phyloP scores from a whole-genome alignment of 2,888 invertebrate species.

The Therioaphis trifolii region DNA sequence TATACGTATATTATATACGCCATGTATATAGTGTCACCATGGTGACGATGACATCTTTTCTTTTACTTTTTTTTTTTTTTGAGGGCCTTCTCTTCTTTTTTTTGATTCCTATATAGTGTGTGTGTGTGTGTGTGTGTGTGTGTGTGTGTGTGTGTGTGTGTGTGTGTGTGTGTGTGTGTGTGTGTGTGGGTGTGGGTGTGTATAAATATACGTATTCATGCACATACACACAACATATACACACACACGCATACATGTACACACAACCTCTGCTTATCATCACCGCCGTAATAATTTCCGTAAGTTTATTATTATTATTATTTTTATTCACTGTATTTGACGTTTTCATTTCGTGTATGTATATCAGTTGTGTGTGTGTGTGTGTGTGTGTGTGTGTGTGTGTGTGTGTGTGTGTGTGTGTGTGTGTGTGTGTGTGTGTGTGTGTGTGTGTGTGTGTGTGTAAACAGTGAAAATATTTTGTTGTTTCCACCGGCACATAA shows the following conservation, averaged over 20 bases:
- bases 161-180: too few species aligned
- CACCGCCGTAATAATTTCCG: constrained; percentile 34
- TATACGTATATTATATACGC: too few species aligned
- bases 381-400: background rate
- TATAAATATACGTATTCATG: background rate
- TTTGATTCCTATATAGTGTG: constrained; percentile 1
- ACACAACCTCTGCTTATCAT: constrained; percentile 5
- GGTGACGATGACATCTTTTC: constrained; percentile 61
- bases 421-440: background rate
- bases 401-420: background rate
- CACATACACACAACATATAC: too few species aligned
- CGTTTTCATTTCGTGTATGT: constrained; percentile 53
- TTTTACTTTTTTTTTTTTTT: constrained; percentile 1
- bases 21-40: constrained; percentile 50
- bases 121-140: too few species aligned
- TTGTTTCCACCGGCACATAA: too few species aligned
- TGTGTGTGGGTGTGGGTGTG: too few species aligned
- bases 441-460: too few species aligned
- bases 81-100: background rate
- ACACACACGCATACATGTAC: too few species aligned
- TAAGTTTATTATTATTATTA: constrained; percentile 39
- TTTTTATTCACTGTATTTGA: constrained; percentile 61
- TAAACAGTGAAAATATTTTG: too few species aligned
- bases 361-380: background rate
- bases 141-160: too few species aligned